Conservation (phyloP, 2,113 vertebrate genomes). For the Aramus guarauna region DNA sequence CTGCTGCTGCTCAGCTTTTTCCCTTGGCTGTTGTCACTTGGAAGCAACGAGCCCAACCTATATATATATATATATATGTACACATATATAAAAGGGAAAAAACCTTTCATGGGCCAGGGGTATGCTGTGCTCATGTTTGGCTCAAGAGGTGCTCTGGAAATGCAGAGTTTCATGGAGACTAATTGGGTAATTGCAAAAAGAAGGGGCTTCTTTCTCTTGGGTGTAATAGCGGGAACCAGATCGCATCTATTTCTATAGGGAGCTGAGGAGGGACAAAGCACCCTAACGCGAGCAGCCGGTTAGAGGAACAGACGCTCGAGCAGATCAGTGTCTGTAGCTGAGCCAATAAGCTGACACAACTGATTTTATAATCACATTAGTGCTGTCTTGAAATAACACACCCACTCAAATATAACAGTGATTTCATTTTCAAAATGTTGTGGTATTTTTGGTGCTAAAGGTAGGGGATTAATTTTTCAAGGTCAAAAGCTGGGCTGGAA, state of each 20-base stretch:
- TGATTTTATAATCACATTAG: conserved; percentile 63
- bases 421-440: conserved; percentile 47
- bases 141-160: background rate
- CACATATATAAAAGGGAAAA: background rate
- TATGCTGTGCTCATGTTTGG: background rate
- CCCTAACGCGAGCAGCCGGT: background rate
- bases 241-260: background rate
- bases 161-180: background rate
- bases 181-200: background rate
- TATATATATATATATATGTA: accelerated
- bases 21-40: background rate
- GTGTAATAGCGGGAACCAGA: background rate
- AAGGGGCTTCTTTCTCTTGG: background rate
- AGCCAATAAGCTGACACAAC: conserved; percentile 64
- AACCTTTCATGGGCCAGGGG: background rate
- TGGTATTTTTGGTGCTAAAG: conserved; percentile 29
- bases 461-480: background rate
- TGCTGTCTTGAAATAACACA: conserved; percentile 51
- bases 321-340: conserved; percentile 43
- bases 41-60: background rate
- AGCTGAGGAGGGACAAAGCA: conserved; percentile 8
- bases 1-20: background rate
- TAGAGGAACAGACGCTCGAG: conserved; percentile 30
- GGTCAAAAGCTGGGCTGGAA: background rate
- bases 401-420: conserved; percentile 44